phyloP scores from a whole-genome alignment of 1,140 invertebrate species.

The Leptoteleia sp. region DNA sequence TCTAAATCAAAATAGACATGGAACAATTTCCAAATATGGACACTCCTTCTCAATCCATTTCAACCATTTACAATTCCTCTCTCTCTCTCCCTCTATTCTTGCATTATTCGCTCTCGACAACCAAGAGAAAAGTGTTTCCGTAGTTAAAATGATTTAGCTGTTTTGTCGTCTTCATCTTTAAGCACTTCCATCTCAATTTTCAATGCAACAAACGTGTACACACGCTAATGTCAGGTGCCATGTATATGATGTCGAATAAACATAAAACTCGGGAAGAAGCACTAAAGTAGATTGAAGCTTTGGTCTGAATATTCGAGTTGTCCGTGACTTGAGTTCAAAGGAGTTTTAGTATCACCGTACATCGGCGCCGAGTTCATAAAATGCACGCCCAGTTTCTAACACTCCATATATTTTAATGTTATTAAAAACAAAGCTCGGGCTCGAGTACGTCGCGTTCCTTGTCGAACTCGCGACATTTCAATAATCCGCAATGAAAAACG shows the following conservation, averaged over 20 bases:
- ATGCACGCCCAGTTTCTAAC: conserved; percentile 37
- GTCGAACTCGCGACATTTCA: conserved; percentile 3
- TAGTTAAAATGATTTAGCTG: too few species aligned
- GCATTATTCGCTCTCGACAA: too few species aligned
- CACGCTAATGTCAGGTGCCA: conserved; percentile 35
- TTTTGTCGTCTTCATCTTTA: too few species aligned
- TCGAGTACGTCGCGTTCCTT: conserved; percentile 1
- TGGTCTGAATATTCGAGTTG: conserved; percentile 50
- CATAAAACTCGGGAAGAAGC: conserved; percentile 52
- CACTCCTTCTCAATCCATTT: too few species aligned
- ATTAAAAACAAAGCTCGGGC: conserved; percentile 38
- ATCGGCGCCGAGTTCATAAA: conserved; percentile 47
- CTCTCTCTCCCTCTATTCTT: too few species aligned
- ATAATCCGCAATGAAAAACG: conserved; percentile 18
- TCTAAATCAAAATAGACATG: too few species aligned
- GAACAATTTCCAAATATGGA: too few species aligned
- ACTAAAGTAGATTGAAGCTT: conserved; percentile 59
- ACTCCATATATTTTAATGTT: conserved; percentile 43
- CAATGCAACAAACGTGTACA: conserved; percentile 15
- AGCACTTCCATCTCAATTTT: too few species aligned
- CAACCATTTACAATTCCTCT: too few species aligned
- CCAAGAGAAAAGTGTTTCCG: too few species aligned
- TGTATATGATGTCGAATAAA: conserved; percentile 41
- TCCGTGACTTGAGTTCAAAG: conserved; percentile 55
- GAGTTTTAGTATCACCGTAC: conserved; percentile 45